Evolutionary conservation across 2,888 invertebrate species (phyloP).

Genomic region (Priocnemis perturbator): DNA sequence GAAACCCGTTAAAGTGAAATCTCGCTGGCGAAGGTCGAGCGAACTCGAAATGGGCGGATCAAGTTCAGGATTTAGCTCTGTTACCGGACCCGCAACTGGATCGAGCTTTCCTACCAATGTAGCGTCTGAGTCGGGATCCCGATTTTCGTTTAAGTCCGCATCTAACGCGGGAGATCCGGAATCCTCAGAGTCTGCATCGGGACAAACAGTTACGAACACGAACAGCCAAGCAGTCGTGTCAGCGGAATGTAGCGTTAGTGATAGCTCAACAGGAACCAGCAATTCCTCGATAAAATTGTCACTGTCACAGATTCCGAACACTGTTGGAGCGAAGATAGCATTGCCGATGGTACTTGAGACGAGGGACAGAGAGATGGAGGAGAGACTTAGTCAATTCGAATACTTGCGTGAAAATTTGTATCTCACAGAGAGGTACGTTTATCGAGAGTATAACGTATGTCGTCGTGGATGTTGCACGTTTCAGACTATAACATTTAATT

Average conservation of each 20-base stretch:
- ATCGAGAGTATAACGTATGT: conserved; percentile 11
- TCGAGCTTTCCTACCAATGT: conserved; percentile 69
- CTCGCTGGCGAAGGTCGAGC: conserved; percentile 86
- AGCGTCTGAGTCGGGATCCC: conserved; percentile 59
- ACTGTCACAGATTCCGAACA: conserved; percentile 51
- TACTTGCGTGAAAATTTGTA: conserved; percentile 91
- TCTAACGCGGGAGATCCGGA: conserved; percentile 25
- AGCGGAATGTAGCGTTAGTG: conserved; percentile 34
- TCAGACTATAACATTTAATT: conserved; percentile 12
- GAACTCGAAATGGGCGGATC: conserved; percentile 81
- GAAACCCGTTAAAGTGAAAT: conserved; percentile 88
- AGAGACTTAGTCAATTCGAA: conserved; percentile 85
- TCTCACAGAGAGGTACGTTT: conserved; percentile 82
- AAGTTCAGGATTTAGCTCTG: conserved; percentile 65
- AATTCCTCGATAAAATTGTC: conserved; percentile 15
- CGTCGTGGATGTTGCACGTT: neutral
- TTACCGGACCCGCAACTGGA: conserved; percentile 71
- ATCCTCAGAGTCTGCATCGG: conserved; percentile 26
- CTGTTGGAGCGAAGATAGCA: conserved; percentile 64
- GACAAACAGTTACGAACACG: conserved; percentile 6
- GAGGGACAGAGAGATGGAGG: conserved; percentile 77
- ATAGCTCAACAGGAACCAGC: conserved; percentile 17
- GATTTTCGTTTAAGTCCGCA: conserved; percentile 36
- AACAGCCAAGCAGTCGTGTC: conserved; percentile 39
- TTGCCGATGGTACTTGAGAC: conserved; percentile 76